Evolutionary conservation across 2,113 vertebrate species (phyloP).

Genomic region (Alaudala cheleensis): DNA sequence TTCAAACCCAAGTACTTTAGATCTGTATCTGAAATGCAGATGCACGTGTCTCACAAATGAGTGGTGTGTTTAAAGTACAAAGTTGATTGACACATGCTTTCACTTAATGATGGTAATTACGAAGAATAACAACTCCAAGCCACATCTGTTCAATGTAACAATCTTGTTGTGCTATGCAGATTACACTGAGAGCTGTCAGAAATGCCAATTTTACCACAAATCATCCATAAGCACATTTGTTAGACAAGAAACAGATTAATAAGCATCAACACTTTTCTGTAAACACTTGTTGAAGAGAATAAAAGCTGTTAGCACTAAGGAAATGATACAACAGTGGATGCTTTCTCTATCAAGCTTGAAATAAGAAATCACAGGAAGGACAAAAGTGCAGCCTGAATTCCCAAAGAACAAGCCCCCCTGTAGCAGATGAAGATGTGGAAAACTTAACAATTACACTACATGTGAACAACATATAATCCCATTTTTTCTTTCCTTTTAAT

Average conservation of each 20-base stretch:
- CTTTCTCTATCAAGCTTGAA: conserved; percentile 42
- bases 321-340: conserved; percentile 40
- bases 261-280: conserved; percentile 87
- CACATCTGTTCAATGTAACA: conserved; percentile 93
- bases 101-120: conserved; percentile 98
- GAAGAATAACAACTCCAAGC: conserved; percentile 92
- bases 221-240: conserved; percentile 66
- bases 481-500: not conserved
- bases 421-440: not conserved
- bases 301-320: conserved; percentile 59
- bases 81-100: conserved; percentile 98
- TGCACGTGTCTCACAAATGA: conserved; percentile 73
- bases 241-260: conserved; percentile 94
- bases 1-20: not conserved
- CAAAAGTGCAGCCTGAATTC: conserved; percentile 31
- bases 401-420: not conserved
- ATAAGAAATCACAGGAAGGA: conserved; percentile 69
- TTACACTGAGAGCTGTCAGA: conserved; percentile 84
- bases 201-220: conserved; percentile 76
- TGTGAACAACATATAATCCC: not conserved
- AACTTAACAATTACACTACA: not conserved
- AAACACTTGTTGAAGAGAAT: conserved; percentile 83
- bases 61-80: conserved; percentile 79
- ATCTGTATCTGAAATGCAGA: conserved; percentile 49
- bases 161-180: conserved; percentile 64